Evolutionary conservation across 2,797 vertebrate species (phyloP), one percentile per base, ranked within the genome.

Genomic region (Fundulus diaphanus): DNA sequence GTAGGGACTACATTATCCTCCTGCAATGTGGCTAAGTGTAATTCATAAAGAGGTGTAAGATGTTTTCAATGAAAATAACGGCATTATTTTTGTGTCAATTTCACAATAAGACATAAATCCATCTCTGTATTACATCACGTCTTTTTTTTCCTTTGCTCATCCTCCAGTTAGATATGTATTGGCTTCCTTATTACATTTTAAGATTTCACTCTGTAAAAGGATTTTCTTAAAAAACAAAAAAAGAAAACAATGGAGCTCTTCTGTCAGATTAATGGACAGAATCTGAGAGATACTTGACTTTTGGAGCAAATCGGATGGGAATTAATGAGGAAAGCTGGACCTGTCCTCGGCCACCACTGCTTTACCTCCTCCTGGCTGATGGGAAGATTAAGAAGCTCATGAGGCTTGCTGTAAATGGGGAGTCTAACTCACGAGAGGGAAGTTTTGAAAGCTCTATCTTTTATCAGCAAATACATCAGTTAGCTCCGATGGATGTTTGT

Each of bases 371-470:
- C 84, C 82, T 90, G 91, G 87, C 92, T 90, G 90, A 93, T 85
- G 90, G 92, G 90, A 93, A 94, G 93, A 95, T 95, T 95, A 95
- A 90, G 90, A 90, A 94, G 74, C 90, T 93, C 89, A 94, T 95
- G 93, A 94, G 92, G 87, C 94, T 94, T 95, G 92, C 73, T 89
- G 89, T 92, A 90, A 95, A 94, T 74, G 90, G 72, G 84, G 77
- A 82, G 80, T 76, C 65, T 54, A 65, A 70, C 67, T 80, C 88
- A 77, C 82, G 80, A 80, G 3, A 57, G 70, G 57, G 29, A 49
- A 65, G 8, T 77, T 9, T 20, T 40, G 70, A 71, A 75, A 76
- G 74, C 74, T 82, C 51, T 54, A 67, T 74, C 54, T 70, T 72
- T 49, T 68, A 63, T 74, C 69, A 48, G 70, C 20, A 72, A 69